Conservation (phyloP, 23 tunicate species). For the Trididemnum miniatum region DNA sequence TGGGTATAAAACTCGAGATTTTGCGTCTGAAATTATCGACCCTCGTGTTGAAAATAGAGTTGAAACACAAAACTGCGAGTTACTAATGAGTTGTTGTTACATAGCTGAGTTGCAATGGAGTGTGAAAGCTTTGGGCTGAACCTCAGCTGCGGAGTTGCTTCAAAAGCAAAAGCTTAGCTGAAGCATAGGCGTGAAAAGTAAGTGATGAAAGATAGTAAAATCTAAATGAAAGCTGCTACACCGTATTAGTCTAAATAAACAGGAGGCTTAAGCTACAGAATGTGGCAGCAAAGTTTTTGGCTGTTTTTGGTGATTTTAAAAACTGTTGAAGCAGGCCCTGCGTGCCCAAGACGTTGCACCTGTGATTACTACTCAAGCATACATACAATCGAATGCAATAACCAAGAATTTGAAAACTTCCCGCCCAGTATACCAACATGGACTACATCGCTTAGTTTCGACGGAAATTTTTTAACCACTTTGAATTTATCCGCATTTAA, state of each 20-base stretch:
- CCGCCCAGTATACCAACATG: slow-evolving; percentile 78
- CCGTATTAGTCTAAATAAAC: background rate
- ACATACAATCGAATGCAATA: slow-evolving; percentile 75
- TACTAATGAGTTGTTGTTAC: too few relatives aligned
- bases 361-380: slow-evolving; percentile 64
- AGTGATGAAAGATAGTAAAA: background rate
- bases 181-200: background rate
- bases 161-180: background rate
- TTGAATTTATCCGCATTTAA: slow-evolving; percentile 43
- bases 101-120: background rate
- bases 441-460: slow-evolving; percentile 72
- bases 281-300: background rate
- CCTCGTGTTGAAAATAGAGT: too few relatives aligned
- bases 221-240: background rate
- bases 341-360: slow-evolving; percentile 64
- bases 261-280: background rate
- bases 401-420: slow-evolving; percentile 39
- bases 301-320: background rate
- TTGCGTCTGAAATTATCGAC: too few relatives aligned
- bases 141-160: background rate
- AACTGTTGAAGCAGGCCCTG: background rate
- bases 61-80: too few relatives aligned
- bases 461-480: slow-evolving; percentile 58
- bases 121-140: slow-evolving; percentile 9
- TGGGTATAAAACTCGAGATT: too few relatives aligned